Conservation (phyloP, 2,797 vertebrate genomes). For the Leptodactylus fallax region DNA sequence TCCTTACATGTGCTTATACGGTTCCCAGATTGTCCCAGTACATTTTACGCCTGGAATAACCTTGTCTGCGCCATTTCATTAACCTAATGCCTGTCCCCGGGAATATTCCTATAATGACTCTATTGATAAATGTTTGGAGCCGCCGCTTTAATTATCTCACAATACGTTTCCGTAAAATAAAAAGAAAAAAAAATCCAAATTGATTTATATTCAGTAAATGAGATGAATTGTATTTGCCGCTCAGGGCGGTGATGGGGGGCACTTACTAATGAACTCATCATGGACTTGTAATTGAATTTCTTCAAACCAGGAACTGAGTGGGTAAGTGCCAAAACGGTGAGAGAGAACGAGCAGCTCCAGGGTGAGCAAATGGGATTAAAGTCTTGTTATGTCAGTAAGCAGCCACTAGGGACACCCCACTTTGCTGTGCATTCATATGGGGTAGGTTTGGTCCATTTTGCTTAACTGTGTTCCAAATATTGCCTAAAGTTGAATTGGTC, state of each 20-base stretch:
- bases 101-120: slow-evolving; percentile 31
- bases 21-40: neutral
- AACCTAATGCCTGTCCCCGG: slow-evolving; percentile 3
- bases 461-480: too few relatives aligned
- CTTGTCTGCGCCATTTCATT: slow-evolving; percentile 23
- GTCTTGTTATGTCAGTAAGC: neutral
- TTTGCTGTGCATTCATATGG: neutral
- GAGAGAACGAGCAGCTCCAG: neutral
- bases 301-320: neutral
- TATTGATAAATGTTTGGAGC: slow-evolving; percentile 50
- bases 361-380: neutral
- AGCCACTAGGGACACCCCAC: neutral
- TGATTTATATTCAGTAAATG: slow-evolving; percentile 52
- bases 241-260: neutral
- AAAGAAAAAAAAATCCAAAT: slow-evolving; percentile 32
- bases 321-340: neutral
- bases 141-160: slow-evolving; percentile 46
- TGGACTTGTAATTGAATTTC: slow-evolving; percentile 46
- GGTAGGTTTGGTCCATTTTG: neutral
- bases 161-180: slow-evolving; percentile 27
- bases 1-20: neutral
- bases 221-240: slow-evolving; percentile 38
- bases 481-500: too few relatives aligned
- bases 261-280: slow-evolving; percentile 34
- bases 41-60: neutral